Base-by-base conservation (phyloP, 1,140 invertebrate genomes). In the Procambarus virginalis region DNA sequence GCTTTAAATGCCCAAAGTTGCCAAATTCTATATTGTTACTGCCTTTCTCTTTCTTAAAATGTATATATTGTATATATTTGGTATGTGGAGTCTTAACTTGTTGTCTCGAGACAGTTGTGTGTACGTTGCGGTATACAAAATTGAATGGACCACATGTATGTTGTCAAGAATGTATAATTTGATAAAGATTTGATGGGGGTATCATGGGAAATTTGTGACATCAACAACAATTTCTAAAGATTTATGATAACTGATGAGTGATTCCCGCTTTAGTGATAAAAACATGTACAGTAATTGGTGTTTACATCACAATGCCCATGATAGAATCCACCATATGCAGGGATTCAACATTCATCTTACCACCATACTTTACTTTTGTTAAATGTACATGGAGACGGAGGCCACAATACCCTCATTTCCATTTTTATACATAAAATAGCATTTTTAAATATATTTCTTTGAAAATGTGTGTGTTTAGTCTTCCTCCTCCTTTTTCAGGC, bases 351-450 rank as follows among this genome's bases (percentile, higher is more conserved):
- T 78, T 84, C 86, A 82, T n/a, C 48, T 81, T 68, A 51, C 73
- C 82, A 73, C 55, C 58, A 70, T 58, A 60, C 55, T 83, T 83
- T 34, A 34, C 34, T 34, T 55, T 84, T 70, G 49, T 77, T 83
- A 89, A 76, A 78, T 58, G 46, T 78, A 58, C 75, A 76, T 75
- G 75, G 73, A 70, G 49, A 60, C 83, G 70, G 81, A 77, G 22
- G 55, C n/a, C n/a, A 86, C 48, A 70, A 60, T 83, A 84, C 80
- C 87, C 87, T 89, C 76, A 79, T 89, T 89, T 84, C 75, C 87
- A 89, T 89, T 89, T 89, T 89, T 89, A 89, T 89, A 89, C 87
- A 89, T 75, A 87, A 87, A 87, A 80, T 68, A 78, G 81, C 86
- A 89, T 89, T 89, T 89, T 89, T 89, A 89, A 76, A 85, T 76